A percentile compares a stretch with the other conserved stretches of the same genome.
These are phyloP conservation scores for Serinus canaria DNA, from an alignment of 2,113 vertebrate genomes.

Conservation along the genomic window DNA sequence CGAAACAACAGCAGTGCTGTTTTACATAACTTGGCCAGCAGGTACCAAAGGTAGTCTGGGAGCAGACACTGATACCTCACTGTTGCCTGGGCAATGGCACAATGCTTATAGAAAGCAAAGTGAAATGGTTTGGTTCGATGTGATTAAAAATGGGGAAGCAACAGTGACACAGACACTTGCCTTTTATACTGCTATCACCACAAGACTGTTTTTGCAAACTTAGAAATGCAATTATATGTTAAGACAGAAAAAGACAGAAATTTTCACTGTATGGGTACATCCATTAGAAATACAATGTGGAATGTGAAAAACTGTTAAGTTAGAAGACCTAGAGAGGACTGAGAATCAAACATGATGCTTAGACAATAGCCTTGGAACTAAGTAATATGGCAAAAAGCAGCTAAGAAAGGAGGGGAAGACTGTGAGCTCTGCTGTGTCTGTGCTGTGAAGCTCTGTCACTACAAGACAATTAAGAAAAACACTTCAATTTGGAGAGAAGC, in stretches of 20 bases:
- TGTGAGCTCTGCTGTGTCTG: background rate
- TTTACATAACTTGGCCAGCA: background rate
- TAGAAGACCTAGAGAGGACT: background rate
- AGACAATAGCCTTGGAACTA: background rate
- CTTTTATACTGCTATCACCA: background rate
- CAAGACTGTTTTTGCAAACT: accelerated
- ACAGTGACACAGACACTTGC: background rate
- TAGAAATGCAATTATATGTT: background rate
- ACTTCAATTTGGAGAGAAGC: background rate
- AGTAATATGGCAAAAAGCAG: background rate
- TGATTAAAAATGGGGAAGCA: background rate
- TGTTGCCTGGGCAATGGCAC: background rate
- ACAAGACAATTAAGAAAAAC: background rate
- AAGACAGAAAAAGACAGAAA: background rate
- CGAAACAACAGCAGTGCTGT: background rate
- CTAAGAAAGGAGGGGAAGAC: background rate
- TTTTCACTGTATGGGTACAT: background rate
- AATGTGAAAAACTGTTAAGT: background rate
- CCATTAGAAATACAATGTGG: background rate
- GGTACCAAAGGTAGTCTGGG: background rate
- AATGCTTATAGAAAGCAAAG: background rate
- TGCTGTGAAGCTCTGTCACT: background rate
- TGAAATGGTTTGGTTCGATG: background rate
- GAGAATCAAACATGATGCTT: background rate
- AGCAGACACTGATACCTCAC: background rate